Percentiles rank a stretch among this genome's conserved stretches.
Evolutionary conservation across 2,113 vertebrate genomes (phyloP).

Genomic region (Apus apus): DNA sequence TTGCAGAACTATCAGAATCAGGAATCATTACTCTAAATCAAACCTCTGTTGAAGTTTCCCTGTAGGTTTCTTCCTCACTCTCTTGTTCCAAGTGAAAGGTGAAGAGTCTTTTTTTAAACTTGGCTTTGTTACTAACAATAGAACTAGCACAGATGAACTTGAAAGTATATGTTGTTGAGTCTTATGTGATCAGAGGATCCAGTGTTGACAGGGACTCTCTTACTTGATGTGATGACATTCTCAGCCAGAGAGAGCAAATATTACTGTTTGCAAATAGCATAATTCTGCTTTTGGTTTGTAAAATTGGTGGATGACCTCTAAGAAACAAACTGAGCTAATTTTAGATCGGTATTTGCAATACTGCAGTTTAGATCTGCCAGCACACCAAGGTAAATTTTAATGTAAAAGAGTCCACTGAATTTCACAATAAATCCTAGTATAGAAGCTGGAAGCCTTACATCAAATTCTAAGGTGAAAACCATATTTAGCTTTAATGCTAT

Average conservation of each 20-base stretch:
- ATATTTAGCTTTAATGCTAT: not conserved
- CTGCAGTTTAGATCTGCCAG: not conserved
- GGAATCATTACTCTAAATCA: not conserved
- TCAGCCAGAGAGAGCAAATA: not conserved
- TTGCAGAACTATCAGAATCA: not conserved
- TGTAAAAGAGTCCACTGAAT: not conserved
- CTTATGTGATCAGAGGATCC: not conserved
- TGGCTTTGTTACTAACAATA: conserved; percentile 32
- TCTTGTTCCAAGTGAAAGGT: not conserved
- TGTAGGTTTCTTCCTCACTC: not conserved
- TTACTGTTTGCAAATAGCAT: not conserved
- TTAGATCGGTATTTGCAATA: not conserved
- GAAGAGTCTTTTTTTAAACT: conserved; percentile 18
- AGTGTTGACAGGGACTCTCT: not conserved
- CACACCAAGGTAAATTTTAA: not conserved
- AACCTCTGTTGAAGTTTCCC: not conserved
- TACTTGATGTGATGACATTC: not conserved
- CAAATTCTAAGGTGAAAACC: not conserved
- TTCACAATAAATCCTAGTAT: not conserved
- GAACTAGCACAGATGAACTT: conserved; percentile 12
- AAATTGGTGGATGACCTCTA: not conserved
- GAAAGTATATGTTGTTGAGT: not conserved
- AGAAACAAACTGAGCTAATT: not conserved
- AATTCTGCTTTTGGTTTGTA: not conserved
- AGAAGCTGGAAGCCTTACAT: not conserved